Base-by-base conservation (phyloP, 2,797 vertebrate genomes). In the Eutrigla gurnardus region DNA sequence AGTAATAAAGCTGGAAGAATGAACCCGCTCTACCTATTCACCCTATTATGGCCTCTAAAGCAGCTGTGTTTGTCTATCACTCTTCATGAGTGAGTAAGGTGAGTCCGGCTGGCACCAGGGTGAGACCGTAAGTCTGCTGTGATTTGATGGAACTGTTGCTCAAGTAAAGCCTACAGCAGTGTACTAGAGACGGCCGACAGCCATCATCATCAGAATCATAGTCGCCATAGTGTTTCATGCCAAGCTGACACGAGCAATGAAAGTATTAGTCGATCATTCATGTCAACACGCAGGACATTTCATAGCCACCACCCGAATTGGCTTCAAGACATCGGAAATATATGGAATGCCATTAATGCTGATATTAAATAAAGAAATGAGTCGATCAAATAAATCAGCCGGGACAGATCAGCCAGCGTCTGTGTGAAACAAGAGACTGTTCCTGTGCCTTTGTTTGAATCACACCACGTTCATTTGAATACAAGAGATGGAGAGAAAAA, bases 1-100 rank as follows among this genome's bases (percentile, higher is more conserved):
- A 80, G 77, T 73, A 88, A 90, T 88, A 75, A 86, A 78, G 75
- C 70, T 60, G 49, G 80, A 66, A 74, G 77, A 88, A 81, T 57
- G 58, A 83, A 70, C 53, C 63, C 46, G 37, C 65, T 82, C 42
- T 35, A 64, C 69, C 65, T 76, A 39, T 73, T 74, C 72, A 64
- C 39, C 69, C 36, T 49, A 70, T 88, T 81, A 83, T 58, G 43
- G 69, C 17, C 54, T 63, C 59, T 45, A n/a, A 65, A 50, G 57
- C 7, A 4, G 17, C 68, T 72, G 43, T 43, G 65, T 12, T 62
- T 59, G 67, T 77, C 70, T 36, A 50, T 79, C 80, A 53, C 25
- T 67, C 73, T 39, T 15, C 61, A 66, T 70, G 45, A 78, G 49
- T 1, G 25, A 60, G 47, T 55, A 43, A 67, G 63, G 15, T 18